Percentiles rank a stretch among this genome's conserved stretches.
phyloP scores from a whole-genome alignment of 2,797 vertebrate species.

The Manis javanica region DNA sequence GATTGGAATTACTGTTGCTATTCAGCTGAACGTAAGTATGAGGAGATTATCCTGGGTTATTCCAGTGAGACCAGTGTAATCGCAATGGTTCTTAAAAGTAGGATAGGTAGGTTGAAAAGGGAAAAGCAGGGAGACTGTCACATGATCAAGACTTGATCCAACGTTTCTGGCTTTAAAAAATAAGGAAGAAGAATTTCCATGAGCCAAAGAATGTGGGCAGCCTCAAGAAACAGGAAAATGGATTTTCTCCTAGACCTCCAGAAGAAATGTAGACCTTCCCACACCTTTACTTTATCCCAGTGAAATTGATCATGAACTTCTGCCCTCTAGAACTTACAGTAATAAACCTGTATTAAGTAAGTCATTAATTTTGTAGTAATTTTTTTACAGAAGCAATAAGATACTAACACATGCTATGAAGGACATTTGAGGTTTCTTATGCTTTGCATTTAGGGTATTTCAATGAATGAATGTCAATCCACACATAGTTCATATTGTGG shows the following conservation, averaged over 20 bases:
- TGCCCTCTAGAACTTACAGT: background rate
- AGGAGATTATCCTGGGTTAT: background rate
- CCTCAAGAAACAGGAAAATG: background rate
- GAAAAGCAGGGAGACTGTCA: background rate
- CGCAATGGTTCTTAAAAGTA: background rate
- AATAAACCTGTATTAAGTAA: background rate
- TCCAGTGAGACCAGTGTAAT: accelerated
- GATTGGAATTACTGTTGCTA: background rate
- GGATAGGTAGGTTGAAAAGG: background rate
- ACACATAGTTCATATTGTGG: background rate
- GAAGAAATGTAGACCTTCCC: background rate
- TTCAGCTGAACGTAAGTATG: background rate
- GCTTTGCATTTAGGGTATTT: background rate
- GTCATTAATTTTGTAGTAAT: background rate
- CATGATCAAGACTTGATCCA: no score
- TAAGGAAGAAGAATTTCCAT: background rate
- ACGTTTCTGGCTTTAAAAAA: background rate
- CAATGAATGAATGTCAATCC: background rate
- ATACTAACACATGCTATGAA: background rate
- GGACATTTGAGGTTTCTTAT: background rate
- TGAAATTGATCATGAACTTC: background rate
- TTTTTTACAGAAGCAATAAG: background rate
- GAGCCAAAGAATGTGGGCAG: background rate
- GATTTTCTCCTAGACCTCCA: accelerated
- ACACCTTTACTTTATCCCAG: background rate